Base-by-base conservation (phyloP, 2,888 invertebrate species). In the Leptopilina drosophilae region DNA sequence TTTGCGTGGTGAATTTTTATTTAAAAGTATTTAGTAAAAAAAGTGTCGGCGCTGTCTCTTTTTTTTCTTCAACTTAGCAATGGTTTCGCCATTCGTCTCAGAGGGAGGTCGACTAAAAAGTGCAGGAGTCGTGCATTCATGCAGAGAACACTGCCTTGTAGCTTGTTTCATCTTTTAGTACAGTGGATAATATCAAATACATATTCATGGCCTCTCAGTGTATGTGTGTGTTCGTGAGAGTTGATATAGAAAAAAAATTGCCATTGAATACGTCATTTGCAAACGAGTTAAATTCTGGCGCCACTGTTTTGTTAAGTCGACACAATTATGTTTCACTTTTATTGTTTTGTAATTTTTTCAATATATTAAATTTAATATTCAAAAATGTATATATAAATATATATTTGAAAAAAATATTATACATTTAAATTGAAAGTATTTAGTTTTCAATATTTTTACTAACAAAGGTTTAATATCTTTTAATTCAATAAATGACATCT, bases 121-220 rank as follows among this genome's bases (percentile, higher is more conserved):
- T 66, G 15, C 46, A 66, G 65, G 65, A 65, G 65, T 65, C 65
- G 65, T 42, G 66, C 42, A n/a, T 65, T 65, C 65, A 65, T 65
- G 65, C 65, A 33, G 65, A 65, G 65, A 65, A 42, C 40, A 66
- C 42, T 42, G 66, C 42, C 42, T 15, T 66, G 42, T 33, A 40
- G 65, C 14, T 65, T 40, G 65, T 65, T 65, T 65, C 14, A 14
- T 40, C 40, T 65, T 20, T 65, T n/a, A 8, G 42, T 66, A 49
- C 12, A 66, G 66, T 46, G 67, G 20, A 20, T 46, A 67, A 67
- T 15, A 15, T 15, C 7, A 42, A 46, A 42, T 46, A 66, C 46
- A 66, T 66, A 66, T 66, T 15, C 66, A 67, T 67, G 42, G 8
- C 33, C 33, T 42, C 42, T 15, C n/a, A 9, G 15, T 40, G 42